These are phyloP conservation scores for Plagodis dolabraria DNA, from an alignment of 2,888 invertebrate genomes.

Conservation along the genomic window DNA sequence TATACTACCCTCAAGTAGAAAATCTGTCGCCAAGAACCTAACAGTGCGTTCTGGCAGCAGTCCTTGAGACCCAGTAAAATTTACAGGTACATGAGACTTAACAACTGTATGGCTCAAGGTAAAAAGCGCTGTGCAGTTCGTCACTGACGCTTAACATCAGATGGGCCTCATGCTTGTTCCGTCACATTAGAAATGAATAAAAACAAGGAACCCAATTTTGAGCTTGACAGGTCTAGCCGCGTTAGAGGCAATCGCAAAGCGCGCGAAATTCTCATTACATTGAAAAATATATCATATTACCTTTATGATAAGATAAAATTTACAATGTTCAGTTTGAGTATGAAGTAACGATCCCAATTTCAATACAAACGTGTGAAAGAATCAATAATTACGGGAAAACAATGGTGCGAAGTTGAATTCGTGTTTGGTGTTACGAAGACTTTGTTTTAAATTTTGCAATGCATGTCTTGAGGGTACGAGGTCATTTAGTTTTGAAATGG, in stretches of 20 bases:
- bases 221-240: neutral
- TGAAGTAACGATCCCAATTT: constrained; percentile 8
- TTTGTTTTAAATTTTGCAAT: constrained; percentile 26
- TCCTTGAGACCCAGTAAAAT: too few species aligned
- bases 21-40: too few species aligned
- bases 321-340: neutral
- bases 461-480: constrained; percentile 11
- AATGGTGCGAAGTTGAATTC: constrained; percentile 29
- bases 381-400: constrained; percentile 36
- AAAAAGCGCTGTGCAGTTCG: too few species aligned
- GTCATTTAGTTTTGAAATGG: neutral
- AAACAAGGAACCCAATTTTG: too few species aligned
- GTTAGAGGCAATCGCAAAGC: constrained; percentile 4
- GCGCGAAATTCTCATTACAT: neutral
- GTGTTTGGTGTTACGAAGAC: constrained; percentile 17
- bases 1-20: too few species aligned
- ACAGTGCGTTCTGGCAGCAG: too few species aligned
- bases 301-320: neutral
- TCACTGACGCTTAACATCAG: too few species aligned
- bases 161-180: too few species aligned
- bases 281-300: constrained; percentile 1
- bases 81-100: too few species aligned
- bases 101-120: too few species aligned
- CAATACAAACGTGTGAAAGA: constrained; percentile 33
- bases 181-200: too few species aligned